Evolutionary conservation across 2,113 vertebrate species (phyloP).

Genomic region (Cyanistes caeruleus): DNA sequence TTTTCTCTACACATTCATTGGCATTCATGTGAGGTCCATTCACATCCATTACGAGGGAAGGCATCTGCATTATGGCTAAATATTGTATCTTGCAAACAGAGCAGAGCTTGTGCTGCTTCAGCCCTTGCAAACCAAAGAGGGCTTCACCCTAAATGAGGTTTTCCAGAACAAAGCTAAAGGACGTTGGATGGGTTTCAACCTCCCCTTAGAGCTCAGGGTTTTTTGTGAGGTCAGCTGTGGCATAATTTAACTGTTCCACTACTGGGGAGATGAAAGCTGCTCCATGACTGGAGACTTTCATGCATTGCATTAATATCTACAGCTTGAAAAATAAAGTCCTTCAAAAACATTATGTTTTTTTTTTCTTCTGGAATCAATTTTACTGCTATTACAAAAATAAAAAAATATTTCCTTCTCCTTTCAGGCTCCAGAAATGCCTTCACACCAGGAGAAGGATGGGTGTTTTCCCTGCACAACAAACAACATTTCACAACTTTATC

Average conservation of each 20-base stretch:
- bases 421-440: not conserved
- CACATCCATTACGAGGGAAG: not conserved
- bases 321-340: not conserved
- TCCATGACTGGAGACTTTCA: not conserved
- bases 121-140: not conserved
- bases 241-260: not conserved
- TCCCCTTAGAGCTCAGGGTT: not conserved
- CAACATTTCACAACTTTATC: not conserved
- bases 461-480: not conserved
- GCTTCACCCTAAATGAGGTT: not conserved
- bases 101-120: not conserved
- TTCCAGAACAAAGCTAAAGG: not conserved
- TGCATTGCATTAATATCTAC: rapidly evolving
- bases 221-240: not conserved
- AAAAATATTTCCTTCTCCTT: not conserved
- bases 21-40: not conserved
- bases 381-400: not conserved
- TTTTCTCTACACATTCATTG: not conserved
- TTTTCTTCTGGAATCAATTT: not conserved
- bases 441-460: not conserved
- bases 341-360: not conserved
- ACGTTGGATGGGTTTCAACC: not conserved
- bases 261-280: not conserved
- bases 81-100: not conserved
- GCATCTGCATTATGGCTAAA: constrained; percentile 49